phyloP scores from a whole-genome alignment of 2,888 invertebrate species.

The Eudasyphora cyanicolor region DNA sequence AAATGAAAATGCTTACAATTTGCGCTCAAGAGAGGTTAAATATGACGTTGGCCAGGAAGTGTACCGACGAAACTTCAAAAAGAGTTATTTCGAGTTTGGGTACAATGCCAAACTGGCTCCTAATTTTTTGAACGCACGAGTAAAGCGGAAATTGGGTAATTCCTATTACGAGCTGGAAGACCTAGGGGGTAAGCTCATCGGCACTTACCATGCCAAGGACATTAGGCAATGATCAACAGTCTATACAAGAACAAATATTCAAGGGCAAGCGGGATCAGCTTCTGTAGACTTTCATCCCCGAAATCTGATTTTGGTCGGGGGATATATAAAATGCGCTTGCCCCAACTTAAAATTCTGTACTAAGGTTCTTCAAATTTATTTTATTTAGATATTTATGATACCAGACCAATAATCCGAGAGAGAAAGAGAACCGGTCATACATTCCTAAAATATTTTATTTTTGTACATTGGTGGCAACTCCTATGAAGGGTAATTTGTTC shows the following conservation, averaged over 20 bases:
- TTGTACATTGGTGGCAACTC: too few species aligned
- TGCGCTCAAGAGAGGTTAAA: background rate
- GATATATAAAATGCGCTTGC: slow-evolving; percentile 16
- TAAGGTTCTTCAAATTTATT: too few species aligned
- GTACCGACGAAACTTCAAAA: background rate
- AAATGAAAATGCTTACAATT: background rate
- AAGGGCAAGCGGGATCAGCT: background rate
- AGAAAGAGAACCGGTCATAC: too few species aligned
- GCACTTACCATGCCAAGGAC: slow-evolving; percentile 31
- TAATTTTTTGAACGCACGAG: slow-evolving; percentile 8
- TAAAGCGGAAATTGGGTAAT: slow-evolving; percentile 8
- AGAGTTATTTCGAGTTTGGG: slow-evolving; percentile 13
- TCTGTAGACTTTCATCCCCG: background rate
- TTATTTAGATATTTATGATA: too few species aligned
- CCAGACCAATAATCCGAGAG: too few species aligned
- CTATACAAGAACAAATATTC: too few species aligned
- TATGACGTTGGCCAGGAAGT: slow-evolving; percentile 22
- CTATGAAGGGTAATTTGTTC: too few species aligned
- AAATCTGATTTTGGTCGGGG: slow-evolving; percentile 8
- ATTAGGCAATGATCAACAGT: slow-evolving; percentile 25
- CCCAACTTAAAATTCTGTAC: too few species aligned
- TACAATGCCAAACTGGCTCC: slow-evolving; percentile 27
- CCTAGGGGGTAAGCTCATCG: background rate
- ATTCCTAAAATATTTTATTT: too few species aligned
- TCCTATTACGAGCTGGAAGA: slow-evolving; percentile 33